phyloP scores from a whole-genome alignment of 2,888 invertebrate genomes.

The Drosophila mimetica region DNA sequence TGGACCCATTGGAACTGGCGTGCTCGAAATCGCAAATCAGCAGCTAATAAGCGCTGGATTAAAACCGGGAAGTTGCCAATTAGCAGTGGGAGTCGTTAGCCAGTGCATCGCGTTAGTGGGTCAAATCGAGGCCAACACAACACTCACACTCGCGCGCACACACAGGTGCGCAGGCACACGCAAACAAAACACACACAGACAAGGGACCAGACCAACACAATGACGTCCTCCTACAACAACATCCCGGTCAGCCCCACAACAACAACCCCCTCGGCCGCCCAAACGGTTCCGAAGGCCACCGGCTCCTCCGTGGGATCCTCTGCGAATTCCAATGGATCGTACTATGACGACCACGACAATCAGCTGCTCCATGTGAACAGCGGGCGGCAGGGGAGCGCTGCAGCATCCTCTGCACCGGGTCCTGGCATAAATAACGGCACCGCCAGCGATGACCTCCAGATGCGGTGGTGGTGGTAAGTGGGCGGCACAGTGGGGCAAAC shows the following conservation, averaged over 20 bases:
- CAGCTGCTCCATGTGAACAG: conserved; percentile 62
- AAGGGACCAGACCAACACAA: conserved; percentile 16
- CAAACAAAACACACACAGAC: conserved; percentile 9
- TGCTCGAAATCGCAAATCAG: conserved; percentile 14
- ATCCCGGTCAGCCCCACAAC: conserved; percentile 2
- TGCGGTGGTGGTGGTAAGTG: conserved; percentile 84
- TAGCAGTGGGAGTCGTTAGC: conserved; percentile 6
- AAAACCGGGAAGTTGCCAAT: conserved; percentile 12
- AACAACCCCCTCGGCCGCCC: conserved; percentile 48
- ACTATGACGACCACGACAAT: conserved; percentile 64
- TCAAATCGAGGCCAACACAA: conserved; percentile 26
- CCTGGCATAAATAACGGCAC: conserved; percentile 58
- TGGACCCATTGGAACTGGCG: conserved; percentile 12
- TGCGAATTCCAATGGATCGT: conserved; percentile 25
- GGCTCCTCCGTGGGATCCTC: conserved; percentile 14
- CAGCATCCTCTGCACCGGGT: conserved; percentile 79
- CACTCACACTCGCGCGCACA: conserved; percentile 2
- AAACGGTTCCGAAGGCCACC: conserved; percentile 61
- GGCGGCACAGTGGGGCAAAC: not conserved
- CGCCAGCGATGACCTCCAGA: conserved; percentile 81
- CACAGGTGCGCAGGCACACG: conserved; percentile 17
- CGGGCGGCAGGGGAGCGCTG: conserved; percentile 46
- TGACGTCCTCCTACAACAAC: conserved; percentile 34
- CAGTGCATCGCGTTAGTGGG: conserved; percentile 35
- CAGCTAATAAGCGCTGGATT: conserved; percentile 13